Percentiles rank a stretch among this genome's conserved stretches.
Conservation (phyloP, 2,888 invertebrate genomes). For the Cephus rjabovi region DNA sequence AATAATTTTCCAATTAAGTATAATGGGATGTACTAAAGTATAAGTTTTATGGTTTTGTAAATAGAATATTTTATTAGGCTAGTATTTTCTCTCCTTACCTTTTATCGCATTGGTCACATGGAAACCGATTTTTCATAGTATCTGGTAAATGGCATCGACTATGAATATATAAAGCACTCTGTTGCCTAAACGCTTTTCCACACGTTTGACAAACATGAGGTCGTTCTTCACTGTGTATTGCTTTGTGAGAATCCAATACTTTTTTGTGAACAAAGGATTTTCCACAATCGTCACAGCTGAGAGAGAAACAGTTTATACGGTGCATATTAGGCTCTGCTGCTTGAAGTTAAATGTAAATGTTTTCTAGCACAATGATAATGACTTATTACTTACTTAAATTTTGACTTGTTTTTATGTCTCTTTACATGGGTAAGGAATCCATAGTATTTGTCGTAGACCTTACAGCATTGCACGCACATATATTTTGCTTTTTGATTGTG, state of each 20-base stretch:
- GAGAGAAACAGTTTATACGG: conserved; percentile 4
- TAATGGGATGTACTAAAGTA: too few relatives aligned
- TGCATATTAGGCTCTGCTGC: neutral
- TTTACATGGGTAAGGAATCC: conserved; percentile 75
- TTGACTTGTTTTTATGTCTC: conserved; percentile 73
- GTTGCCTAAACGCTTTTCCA: conserved; percentile 71
- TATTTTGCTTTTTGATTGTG: conserved; percentile 76
- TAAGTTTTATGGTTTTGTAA: neutral
- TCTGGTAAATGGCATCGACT: conserved; percentile 71
- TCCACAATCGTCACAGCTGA: conserved; percentile 69
- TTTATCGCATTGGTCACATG: conserved; percentile 73
- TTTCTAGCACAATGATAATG: neutral
- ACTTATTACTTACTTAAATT: conserved; percentile 68
- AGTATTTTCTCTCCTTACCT: conserved; percentile 42
- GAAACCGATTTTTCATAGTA: conserved; percentile 70
- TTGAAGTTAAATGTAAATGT: neutral
- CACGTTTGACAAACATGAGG: conserved; percentile 70
- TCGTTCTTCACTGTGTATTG: conserved; percentile 68
- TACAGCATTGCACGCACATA: conserved; percentile 76
- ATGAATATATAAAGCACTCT: conserved; percentile 70
- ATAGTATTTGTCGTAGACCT: conserved; percentile 73
- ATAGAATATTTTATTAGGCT: neutral
- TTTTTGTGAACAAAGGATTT: conserved; percentile 70
- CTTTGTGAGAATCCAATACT: conserved; percentile 67
- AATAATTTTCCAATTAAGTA: too few relatives aligned